Base-by-base conservation (phyloP, 1,140 invertebrate species). In the Drosophila arizonae region DNA sequence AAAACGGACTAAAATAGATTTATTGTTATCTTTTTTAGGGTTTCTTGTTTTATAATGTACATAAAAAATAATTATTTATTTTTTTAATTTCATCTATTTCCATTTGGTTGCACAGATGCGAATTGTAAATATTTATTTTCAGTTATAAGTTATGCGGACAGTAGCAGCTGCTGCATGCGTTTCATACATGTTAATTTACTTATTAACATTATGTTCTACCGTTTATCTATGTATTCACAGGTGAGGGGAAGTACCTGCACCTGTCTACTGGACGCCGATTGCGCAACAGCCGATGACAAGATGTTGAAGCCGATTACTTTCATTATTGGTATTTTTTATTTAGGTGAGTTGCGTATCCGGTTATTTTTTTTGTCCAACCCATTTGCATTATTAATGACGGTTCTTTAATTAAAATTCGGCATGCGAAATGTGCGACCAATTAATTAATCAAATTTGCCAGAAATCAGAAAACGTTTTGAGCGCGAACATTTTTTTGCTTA, bases 301-400 rank as follows among this genome's bases (percentile, higher is more conserved):
- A 88, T 88, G 84, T 69, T 84, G 70, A 88, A 84, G 57, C 85
- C 81, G 43, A 71, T 88, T 39, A 55, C 84, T 62, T 46, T 88
- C 70, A 88, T 88, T 80, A 88, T 88, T 66, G 85, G 77, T 30
- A 71, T 88, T 88, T 88, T 88, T 77, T 89, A 89, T 84, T 88
- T 88, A 70, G 84, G 84, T 88, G 41, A 88, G 84, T 88, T 39
- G 45, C 36, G 24, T 33, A 61, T 56, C 45, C 21, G 51, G 36
- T 26, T 33, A 24, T 6, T 30, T 6, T 30, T 30, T 30, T 30
- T 30, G 3, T 2, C 11, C 41, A 30, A 15, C 0, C 43, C 17
- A 52, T 45, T 52, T 65, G 69, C 28, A 64, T 84, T 57, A 88
- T 79, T 74, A 77, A 87, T 88, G 61, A 46, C 48, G 52, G 33